Conservation (phyloP, 2,797 vertebrate genomes). For the Gadopsis marmoratus region DNA sequence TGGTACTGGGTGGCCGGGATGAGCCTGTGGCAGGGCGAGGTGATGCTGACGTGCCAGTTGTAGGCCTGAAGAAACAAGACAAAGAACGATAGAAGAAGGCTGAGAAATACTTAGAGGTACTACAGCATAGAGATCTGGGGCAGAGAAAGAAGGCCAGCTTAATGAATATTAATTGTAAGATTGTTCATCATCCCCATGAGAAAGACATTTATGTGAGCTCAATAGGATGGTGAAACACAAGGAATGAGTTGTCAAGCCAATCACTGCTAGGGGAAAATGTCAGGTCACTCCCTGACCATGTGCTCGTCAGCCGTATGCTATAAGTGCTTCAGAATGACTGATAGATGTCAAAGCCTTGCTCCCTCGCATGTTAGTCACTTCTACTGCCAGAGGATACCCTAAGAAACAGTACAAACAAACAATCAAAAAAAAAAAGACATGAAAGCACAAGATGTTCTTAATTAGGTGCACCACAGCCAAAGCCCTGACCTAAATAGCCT, state of each 20-base stretch:
- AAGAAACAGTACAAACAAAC: slow-evolving; percentile 7
- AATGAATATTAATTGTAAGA: background rate
- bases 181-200: background rate
- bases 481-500: slow-evolving; percentile 35
- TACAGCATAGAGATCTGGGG: background rate
- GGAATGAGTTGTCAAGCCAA: slow-evolving; percentile 13
- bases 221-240: slow-evolving; percentile 26
- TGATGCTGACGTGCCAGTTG: slow-evolving; percentile 50
- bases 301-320: slow-evolving; percentile 6
- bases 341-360: slow-evolving; percentile 20
- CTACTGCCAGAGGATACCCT: slow-evolving; percentile 29
- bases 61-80: slow-evolving; percentile 68
- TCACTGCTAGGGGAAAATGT: slow-evolving; percentile 31
- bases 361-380: slow-evolving; percentile 45
- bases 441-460: background rate
- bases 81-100: background rate
- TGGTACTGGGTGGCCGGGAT: slow-evolving; percentile 51
- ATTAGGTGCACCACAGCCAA: slow-evolving; percentile 2
- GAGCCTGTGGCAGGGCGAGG: slow-evolving; percentile 74
- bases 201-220: background rate
- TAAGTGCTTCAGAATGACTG: slow-evolving; percentile 17
- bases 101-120: background rate
- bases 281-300: slow-evolving; percentile 6
- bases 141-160: background rate
- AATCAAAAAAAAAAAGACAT: slow-evolving; percentile 2